These are phyloP conservation scores for Eulemur rubriventer DNA, from an alignment of 2,797 vertebrate genomes.

Conservation along the genomic window DNA sequence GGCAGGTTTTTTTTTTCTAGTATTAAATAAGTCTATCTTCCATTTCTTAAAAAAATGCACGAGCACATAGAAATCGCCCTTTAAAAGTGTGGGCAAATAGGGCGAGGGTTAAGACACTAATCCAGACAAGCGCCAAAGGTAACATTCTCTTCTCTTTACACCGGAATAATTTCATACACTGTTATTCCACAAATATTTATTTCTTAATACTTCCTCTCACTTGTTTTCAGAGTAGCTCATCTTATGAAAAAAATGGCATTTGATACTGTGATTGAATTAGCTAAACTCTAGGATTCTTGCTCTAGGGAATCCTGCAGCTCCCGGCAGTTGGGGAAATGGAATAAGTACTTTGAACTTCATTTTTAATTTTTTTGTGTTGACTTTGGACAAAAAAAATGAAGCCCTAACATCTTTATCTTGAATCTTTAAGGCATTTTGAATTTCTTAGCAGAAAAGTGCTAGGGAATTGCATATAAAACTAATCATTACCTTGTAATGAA, in stretches of 20 bases:
- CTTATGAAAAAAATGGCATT: not conserved
- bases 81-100: not conserved
- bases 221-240: not conserved
- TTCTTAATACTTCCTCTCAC: not conserved
- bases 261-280: not conserved
- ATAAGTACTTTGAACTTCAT: constrained; percentile 25
- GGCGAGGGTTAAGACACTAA: not conserved
- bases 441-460: constrained; percentile 77
- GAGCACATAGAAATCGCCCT: not conserved
- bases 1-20: rapidly evolving
- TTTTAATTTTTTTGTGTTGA: constrained; percentile 11
- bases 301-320: not conserved
- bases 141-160: not conserved
- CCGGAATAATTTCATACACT: not conserved
- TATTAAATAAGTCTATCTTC: not conserved
- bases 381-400: constrained; percentile 1
- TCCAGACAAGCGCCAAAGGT: not conserved
- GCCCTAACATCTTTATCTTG: not conserved
- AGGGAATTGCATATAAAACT: constrained; percentile 71
- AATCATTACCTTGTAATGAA: constrained; percentile 79
- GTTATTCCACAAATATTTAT: not conserved
- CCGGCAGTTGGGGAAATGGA: not conserved
- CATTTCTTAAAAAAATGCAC: not conserved
- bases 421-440: constrained; percentile 78
- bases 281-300: not conserved